Evolutionary conservation across 2,113 vertebrate species (phyloP), one percentile per base, ranked within the genome.

Genomic region (Emydura subglobosa): DNA sequence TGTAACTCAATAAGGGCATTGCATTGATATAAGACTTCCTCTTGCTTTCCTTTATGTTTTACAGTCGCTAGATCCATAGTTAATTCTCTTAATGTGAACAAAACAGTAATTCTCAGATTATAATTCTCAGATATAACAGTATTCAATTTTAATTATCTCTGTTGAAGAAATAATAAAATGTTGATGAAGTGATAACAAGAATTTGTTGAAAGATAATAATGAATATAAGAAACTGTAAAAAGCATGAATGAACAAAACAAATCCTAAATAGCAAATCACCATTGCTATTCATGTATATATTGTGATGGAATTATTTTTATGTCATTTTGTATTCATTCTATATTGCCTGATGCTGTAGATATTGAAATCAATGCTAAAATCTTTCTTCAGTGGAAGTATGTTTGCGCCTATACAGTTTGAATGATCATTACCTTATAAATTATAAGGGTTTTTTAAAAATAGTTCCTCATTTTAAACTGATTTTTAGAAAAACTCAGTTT

Each of bases 161-260:
- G 91, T 96, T 90, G 74, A 94, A 86, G 96, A 96, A 98, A 97
- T 88, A 92, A 86, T 86, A 95, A 94, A 94, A 81, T 82, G 93
- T 97, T 96, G 89, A 96, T 96, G 96, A 97, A 97, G 93, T 93
- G 97, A 93, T 83, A 97, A 95, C 72, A 87, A 94, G 86, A 95
- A 50, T 95, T 93, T 91, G 72, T 49, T 82, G 65, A 89, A 68
- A 94, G 96, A 97, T 85, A 80, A 6, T 95, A 93, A 88, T 91
- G 80, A 96, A 89, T 27, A 47, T 51, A 95, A 94, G 96, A 55
- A 92, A 95, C 19, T 89, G 91, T 49, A 59, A 96, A 97, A 92
- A 95, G 80, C 7, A 9, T 79, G 83, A 94, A 97, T 94, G 39
- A 95, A 86, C 29, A 87, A 93, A 95, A 59, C 79, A 93, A 82